Evolutionary conservation across 2,797 vertebrate species (phyloP).

Genomic region (Phrynocephalus forsythii): DNA sequence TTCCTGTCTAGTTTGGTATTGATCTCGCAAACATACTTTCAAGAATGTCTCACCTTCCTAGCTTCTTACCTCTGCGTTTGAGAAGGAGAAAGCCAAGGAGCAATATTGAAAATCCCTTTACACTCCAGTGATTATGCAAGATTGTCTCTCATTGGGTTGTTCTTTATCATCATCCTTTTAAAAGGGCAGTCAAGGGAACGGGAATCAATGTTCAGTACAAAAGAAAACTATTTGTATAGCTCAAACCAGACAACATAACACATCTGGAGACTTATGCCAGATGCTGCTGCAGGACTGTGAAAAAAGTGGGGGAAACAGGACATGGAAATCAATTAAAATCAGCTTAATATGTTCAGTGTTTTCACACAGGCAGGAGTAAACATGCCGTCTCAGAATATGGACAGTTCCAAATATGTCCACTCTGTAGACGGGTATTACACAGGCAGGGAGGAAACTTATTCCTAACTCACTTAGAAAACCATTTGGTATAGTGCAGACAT

Average conservation of each 20-base stretch:
- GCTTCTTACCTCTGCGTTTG: neutral
- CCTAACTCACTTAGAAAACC: too few species aligned
- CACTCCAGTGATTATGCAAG: neutral
- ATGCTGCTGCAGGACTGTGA: neutral
- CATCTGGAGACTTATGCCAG: neutral
- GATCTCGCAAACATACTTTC: neutral
- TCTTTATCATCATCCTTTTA: neutral
- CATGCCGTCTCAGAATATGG: neutral
- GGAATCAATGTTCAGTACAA: neutral
- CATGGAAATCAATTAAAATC: too few species aligned
- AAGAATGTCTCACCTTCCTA: neutral
- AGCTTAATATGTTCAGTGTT: too few species aligned
- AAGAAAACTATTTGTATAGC: neutral
- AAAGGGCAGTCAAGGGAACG: neutral
- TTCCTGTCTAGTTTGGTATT: neutral
- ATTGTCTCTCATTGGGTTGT: neutral
- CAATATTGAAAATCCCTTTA: neutral
- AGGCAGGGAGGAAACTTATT: too few species aligned
- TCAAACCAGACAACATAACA: neutral
- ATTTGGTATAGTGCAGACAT: too few species aligned
- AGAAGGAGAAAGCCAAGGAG: slow-evolving; percentile 10
- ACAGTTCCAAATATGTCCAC: too few species aligned
- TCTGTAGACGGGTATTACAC: too few species aligned
- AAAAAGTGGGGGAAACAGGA: neutral
- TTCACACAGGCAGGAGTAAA: too few species aligned